Conservation (phyloP, 2,113 vertebrate genomes). For the Cryptomyrus ogoouensis region DNA sequence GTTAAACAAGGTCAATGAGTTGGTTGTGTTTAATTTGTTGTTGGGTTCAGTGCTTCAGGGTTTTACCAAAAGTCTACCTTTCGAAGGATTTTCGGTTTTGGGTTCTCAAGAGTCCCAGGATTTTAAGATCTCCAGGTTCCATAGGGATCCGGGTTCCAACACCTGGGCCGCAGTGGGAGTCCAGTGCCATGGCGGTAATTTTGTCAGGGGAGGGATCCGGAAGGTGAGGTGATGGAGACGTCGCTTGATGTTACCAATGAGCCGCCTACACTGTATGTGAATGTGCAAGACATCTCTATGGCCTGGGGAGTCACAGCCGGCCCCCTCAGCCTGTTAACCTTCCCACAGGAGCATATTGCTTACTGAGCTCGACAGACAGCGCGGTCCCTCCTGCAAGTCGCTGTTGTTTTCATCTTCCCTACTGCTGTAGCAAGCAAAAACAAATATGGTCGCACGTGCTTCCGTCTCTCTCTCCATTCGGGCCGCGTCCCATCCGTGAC, state of each 20-base stretch:
- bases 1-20: neutral
- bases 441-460: slow-evolving; percentile 48
- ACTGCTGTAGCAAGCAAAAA: slow-evolving; percentile 52
- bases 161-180: neutral
- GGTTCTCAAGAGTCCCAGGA: neutral
- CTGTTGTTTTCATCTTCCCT: slow-evolving; percentile 47
- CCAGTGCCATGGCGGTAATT: neutral
- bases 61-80: neutral
- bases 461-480: slow-evolving; percentile 46
- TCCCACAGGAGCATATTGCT: slow-evolving; percentile 48
- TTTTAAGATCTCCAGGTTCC: neutral
- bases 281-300: slow-evolving; percentile 37
- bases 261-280: slow-evolving; percentile 40
- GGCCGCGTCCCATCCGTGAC: slow-evolving; percentile 46
- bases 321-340: slow-evolving; percentile 45
- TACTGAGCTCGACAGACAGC: slow-evolving; percentile 40
- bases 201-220: neutral
- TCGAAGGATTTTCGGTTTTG: neutral
- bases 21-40: neutral
- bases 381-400: neutral
- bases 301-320: slow-evolving; percentile 39
- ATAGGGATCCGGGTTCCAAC: neutral
- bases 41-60: neutral
- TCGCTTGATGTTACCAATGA: slow-evolving; percentile 37
- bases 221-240: neutral